These are phyloP conservation scores for Deroplatys truncata DNA, from an alignment of 2,888 invertebrate genomes.

Conservation along the genomic window DNA sequence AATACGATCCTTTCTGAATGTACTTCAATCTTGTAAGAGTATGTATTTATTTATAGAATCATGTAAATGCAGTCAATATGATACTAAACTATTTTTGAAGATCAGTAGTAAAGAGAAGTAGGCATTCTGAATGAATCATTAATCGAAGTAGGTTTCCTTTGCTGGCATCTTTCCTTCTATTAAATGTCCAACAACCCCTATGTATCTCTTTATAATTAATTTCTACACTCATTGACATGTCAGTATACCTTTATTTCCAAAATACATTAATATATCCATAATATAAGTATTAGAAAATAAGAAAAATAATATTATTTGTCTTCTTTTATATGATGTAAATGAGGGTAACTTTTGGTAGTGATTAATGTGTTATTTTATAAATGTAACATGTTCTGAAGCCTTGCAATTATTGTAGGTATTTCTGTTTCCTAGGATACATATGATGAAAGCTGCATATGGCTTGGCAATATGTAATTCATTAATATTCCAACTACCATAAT, in stretches of 20 bases:
- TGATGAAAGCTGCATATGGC: not conserved
- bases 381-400: not conserved
- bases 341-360: not conserved
- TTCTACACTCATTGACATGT: not conserved
- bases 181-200: not conserved
- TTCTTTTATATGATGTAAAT: too few species aligned
- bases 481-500: not conserved
- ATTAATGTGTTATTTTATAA: not conserved
- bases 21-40: not conserved
- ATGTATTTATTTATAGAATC: not conserved
- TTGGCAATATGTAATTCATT: not conserved
- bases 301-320: too few species aligned
- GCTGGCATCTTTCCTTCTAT: not conserved
- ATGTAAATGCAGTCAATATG: not conserved
- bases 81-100: not conserved
- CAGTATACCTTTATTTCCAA: too few species aligned
- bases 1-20: not conserved
- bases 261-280: too few species aligned
- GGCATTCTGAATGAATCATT: not conserved
- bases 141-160: not conserved
- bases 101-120: not conserved
- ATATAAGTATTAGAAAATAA: too few species aligned
- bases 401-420: not conserved
- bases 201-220: not conserved
- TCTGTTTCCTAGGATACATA: not conserved